A percentile compares a stretch with the other conserved stretches of the same genome.
phyloP scores from a whole-genome alignment of 2,797 vertebrate genomes.

The Spinus pinus region DNA sequence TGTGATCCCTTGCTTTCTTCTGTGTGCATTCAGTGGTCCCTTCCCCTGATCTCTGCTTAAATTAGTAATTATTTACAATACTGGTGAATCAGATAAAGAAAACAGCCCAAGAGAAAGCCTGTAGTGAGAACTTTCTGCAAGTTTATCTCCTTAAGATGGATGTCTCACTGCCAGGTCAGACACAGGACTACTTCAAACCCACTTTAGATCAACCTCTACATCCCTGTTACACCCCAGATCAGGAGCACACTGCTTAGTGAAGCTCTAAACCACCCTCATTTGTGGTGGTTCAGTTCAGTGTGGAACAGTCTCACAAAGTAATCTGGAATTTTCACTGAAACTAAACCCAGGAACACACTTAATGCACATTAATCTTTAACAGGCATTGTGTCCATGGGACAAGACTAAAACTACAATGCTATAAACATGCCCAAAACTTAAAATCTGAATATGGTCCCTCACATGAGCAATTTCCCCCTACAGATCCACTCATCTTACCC shows the following conservation, averaged over 20 bases:
- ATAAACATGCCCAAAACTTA: background rate
- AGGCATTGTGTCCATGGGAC: background rate
- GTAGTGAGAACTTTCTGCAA: background rate
- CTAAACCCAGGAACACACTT: background rate
- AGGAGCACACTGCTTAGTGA: background rate
- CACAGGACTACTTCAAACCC: background rate
- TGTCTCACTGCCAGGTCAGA: background rate
- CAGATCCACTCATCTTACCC: fast-evolving
- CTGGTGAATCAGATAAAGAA: background rate
- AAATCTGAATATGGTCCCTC: too few species aligned
- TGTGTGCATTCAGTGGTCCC: background rate
- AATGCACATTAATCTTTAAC: background rate
- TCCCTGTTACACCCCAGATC: background rate
- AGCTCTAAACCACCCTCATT: background rate
- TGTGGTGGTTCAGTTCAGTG: background rate
- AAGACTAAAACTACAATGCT: background rate
- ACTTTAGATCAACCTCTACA: background rate
- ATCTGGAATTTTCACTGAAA: background rate
- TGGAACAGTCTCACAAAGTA: background rate
- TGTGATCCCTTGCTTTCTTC: background rate
- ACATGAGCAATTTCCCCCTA: background rate
- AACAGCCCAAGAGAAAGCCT: background rate
- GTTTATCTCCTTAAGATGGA: background rate
- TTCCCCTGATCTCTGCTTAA: background rate
- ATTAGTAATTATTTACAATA: background rate